These are phyloP conservation scores for Lithobates pipiens DNA, from an alignment of 2,797 vertebrate species.

Conservation along the genomic window DNA sequence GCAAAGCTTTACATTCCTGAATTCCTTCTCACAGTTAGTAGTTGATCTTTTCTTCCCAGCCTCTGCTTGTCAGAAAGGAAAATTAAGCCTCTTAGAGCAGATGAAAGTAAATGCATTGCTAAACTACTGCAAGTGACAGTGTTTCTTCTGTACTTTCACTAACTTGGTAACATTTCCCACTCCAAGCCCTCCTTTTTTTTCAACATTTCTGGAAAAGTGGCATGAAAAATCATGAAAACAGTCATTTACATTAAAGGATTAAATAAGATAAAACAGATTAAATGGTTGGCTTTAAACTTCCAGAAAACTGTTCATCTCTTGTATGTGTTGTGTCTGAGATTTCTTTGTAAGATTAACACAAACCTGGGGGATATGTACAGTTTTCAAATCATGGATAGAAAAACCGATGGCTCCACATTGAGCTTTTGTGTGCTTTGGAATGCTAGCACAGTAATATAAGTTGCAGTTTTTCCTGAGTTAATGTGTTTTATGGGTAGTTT, in stretches of 20 bases:
- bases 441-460: neutral
- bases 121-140: constrained; percentile 30
- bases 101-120: constrained; percentile 36
- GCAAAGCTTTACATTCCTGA: neutral
- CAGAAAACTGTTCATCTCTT: constrained; percentile 10
- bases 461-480: neutral
- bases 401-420: neutral
- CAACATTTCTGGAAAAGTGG: neutral
- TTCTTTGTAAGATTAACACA: constrained; percentile 1
- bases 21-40: neutral
- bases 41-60: constrained; percentile 11
- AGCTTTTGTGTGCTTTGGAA: no score
- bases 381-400: neutral
- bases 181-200: neutral
- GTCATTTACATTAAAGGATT: constrained; percentile 42
- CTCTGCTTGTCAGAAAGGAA: neutral
- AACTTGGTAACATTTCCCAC: constrained; percentile 6
- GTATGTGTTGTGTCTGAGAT: neutral
- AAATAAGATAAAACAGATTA: constrained; percentile 39
- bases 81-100: constrained; percentile 43
- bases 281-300: neutral
- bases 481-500: no score
- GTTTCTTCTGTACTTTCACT: constrained; percentile 32
- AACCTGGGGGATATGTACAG: neutral
- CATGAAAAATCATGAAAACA: constrained; percentile 19